Conservation (phyloP, 2,113 vertebrate genomes). For the Psophia crepitans region DNA sequence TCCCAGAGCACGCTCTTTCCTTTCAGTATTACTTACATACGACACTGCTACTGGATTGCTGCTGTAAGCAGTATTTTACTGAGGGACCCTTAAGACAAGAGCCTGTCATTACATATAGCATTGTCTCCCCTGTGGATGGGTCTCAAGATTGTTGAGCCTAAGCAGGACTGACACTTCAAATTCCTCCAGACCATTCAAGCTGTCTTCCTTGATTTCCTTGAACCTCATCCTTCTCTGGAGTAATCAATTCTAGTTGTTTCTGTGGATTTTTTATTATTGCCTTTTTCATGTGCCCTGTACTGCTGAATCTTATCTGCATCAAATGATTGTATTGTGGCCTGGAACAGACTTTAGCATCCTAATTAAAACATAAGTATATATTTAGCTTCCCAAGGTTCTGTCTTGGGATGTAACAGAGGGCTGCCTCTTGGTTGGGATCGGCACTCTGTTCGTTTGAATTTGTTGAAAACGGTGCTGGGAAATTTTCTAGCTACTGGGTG, state of each 20-base stretch:
- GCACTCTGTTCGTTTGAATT: not conserved
- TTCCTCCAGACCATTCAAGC: conserved; percentile 65
- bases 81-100: conserved; percentile 55
- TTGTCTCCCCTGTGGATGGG: conserved; percentile 38
- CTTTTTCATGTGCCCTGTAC: not conserved
- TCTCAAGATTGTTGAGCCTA: conserved; percentile 61
- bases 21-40: conserved; percentile 63
- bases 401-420: not conserved
- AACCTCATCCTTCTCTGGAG: conserved; percentile 61
- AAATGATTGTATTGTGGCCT: not conserved
- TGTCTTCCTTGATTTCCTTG: conserved; percentile 72
- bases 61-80: conserved; percentile 66
- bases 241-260: conserved; percentile 65
- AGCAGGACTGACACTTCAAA: conserved; percentile 67
- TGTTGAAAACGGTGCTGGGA: not conserved
- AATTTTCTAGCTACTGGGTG: not conserved
- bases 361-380: not conserved
- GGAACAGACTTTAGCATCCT: conserved; percentile 11
- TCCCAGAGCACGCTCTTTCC: conserved; percentile 41
- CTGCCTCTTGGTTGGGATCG: not conserved
- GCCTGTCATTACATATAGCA: conserved; percentile 50
- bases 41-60: conserved; percentile 47
- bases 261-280: conserved; percentile 61
- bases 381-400: not conserved
- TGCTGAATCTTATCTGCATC: conserved; percentile 2